phyloP scores from a whole-genome alignment of 2,797 vertebrate genomes.

The Sebastes vulpes region DNA sequence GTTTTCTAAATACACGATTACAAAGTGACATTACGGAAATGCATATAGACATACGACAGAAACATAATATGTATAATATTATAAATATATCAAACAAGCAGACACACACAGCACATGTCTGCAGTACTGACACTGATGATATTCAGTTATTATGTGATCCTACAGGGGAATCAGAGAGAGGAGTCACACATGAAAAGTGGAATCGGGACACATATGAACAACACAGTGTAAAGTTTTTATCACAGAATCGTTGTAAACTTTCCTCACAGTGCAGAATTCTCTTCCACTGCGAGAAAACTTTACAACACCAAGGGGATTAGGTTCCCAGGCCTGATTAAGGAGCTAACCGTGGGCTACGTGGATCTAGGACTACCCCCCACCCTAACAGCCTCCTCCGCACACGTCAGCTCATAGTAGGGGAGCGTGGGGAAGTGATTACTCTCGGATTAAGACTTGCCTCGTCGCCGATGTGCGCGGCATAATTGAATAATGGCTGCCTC shows the following conservation, averaged over 20 bases:
- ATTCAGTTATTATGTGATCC: neutral
- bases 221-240: neutral
- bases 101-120: neutral
- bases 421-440: constrained; percentile 79
- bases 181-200: neutral
- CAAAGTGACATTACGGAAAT: neutral
- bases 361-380: constrained; percentile 31
- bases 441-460: constrained; percentile 80
- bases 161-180: neutral
- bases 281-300: constrained; percentile 10
- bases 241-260: constrained; percentile 6
- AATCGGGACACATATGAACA: neutral
- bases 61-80: too few species aligned
- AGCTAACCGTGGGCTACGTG: constrained; percentile 59
- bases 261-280: constrained; percentile 3
- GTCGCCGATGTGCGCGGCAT: constrained; percentile 66
- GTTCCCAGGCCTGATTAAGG: constrained; percentile 57
- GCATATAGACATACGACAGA: neutral
- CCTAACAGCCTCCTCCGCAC: constrained; percentile 10
- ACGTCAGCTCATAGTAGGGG: constrained; percentile 47
- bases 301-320: constrained; percentile 24
- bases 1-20: neutral
- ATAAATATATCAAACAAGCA: neutral
- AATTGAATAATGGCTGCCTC: constrained; percentile 88
- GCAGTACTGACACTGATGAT: neutral